phyloP scores from a whole-genome alignment of 2,888 invertebrate genomes.

The Coleophora flavipennella region DNA sequence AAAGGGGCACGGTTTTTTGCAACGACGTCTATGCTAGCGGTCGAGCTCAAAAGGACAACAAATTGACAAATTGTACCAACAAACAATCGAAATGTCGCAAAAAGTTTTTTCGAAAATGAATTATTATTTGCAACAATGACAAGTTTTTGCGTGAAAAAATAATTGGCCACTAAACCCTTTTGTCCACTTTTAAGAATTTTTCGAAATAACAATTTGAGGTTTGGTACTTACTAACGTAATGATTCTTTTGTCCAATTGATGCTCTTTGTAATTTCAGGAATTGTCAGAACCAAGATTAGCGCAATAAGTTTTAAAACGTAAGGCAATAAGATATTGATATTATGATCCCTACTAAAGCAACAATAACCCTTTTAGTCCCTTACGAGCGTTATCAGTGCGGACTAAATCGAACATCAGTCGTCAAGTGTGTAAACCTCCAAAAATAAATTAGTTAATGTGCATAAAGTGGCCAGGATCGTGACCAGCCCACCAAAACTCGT shows the following conservation, averaged over 20 bases:
- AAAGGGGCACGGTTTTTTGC: constrained; percentile 50
- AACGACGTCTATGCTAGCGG: constrained; percentile 51
- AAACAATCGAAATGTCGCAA: constrained; percentile 43
- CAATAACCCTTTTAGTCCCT: constrained; percentile 35
- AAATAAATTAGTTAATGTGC: constrained; percentile 59
- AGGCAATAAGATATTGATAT: no score
- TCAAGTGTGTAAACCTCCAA: constrained; percentile 43
- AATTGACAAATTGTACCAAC: constrained; percentile 64
- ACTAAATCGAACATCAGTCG: constrained; percentile 38
- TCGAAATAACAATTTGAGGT: no score
- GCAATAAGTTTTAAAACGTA: no score
- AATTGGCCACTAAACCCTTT: constrained; percentile 36
- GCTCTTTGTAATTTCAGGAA: constrained; percentile 1
- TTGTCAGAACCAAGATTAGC: constrained; percentile 1
- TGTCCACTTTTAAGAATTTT: constrained; percentile 1
- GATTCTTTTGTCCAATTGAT: not conserved
- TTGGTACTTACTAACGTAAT: not conserved
- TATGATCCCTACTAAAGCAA: constrained; percentile 9
- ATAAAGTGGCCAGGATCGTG: constrained; percentile 61
- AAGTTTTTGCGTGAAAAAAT: constrained; percentile 34
- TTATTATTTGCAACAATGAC: constrained; percentile 33
- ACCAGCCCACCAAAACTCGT: constrained; percentile 43
- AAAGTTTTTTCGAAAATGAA: constrained; percentile 30
- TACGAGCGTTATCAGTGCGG: constrained; percentile 34
- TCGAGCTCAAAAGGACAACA: constrained; percentile 52